These are phyloP conservation scores for Xiphias gladius DNA, from an alignment of 2,113 vertebrate species.

Conservation along the genomic window DNA sequence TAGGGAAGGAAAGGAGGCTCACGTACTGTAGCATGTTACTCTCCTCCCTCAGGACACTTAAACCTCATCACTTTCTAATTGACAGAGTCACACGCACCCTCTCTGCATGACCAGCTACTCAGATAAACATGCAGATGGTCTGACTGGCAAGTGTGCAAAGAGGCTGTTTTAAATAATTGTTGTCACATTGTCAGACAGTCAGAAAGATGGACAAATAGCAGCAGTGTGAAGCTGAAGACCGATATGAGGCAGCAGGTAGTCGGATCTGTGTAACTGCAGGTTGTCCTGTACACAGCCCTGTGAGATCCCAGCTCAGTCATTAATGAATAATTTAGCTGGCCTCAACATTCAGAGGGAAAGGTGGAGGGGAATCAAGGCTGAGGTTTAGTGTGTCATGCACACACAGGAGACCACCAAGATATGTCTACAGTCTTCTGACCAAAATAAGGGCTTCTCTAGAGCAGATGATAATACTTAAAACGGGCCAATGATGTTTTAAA, in stretches of 20 bases:
- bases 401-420: neutral
- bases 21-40: neutral
- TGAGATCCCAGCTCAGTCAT: slow-evolving; percentile 40
- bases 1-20: slow-evolving; percentile 4
- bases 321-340: slow-evolving; percentile 68
- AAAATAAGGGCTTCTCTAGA: neutral
- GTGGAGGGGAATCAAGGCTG: slow-evolving; percentile 5
- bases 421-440: neutral
- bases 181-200: neutral
- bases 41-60: neutral
- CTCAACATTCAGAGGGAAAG: slow-evolving; percentile 12
- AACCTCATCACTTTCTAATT: neutral
- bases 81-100: neutral
- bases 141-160: neutral
- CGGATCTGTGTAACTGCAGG: slow-evolving; percentile 12
- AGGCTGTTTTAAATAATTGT: slow-evolving; percentile 18
- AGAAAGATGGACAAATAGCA: neutral
- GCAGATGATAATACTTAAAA: neutral
- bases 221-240: neutral
- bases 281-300: neutral
- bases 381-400: slow-evolving; percentile 6
- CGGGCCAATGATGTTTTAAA: neutral
- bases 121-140: neutral
- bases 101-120: neutral
- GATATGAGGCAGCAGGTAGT: neutral